A percentile compares a stretch with the other conserved stretches of the same genome.
Conservation (phyloP, 2,797 vertebrate species). For the Semaprochilodus insignis region DNA sequence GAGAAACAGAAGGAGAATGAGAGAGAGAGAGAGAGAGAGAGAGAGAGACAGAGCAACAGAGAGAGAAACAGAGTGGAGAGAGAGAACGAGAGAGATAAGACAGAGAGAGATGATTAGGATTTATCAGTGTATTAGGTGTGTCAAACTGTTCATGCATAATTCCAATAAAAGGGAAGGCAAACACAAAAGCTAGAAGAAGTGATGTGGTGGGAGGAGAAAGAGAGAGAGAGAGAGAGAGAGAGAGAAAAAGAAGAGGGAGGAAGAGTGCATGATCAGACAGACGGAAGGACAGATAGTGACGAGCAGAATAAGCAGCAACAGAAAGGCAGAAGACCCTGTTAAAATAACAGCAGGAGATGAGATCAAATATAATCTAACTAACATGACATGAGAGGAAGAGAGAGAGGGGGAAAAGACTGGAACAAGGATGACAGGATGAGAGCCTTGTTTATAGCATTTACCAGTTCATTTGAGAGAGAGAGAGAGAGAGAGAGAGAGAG, state of each 20-base stretch:
- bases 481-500: constrained; percentile 53
- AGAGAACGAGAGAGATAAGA: constrained; percentile 39
- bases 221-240: no score
- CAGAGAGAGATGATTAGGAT: constrained; percentile 40
- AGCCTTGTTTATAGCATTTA: constrained; percentile 53
- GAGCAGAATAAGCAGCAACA: constrained; percentile 3
- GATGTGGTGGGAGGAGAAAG: background rate
- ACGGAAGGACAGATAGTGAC: constrained; percentile 4
- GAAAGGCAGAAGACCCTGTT: constrained; percentile 6
- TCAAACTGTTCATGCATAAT: constrained; percentile 39
- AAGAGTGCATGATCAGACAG: constrained; percentile 4
- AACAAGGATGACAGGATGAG: constrained; percentile 37
- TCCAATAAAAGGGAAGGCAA: constrained; percentile 35
- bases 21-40: constrained; percentile 41
- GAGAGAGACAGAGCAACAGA: background rate
- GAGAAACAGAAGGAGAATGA: background rate
- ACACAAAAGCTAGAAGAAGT: background rate
- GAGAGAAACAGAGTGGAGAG: background rate
- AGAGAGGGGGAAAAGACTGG: constrained; percentile 1
- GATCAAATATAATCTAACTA: constrained; percentile 42
- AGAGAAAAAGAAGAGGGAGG: no score
- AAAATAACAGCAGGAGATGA: constrained; percentile 38
- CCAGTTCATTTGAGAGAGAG: constrained; percentile 39
- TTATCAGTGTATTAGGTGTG: constrained; percentile 37
- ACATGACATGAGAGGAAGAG: constrained; percentile 19